Evolutionary conservation across 2,888 invertebrate genomes (phyloP).

Genomic region (Hartigia nigra): DNA sequence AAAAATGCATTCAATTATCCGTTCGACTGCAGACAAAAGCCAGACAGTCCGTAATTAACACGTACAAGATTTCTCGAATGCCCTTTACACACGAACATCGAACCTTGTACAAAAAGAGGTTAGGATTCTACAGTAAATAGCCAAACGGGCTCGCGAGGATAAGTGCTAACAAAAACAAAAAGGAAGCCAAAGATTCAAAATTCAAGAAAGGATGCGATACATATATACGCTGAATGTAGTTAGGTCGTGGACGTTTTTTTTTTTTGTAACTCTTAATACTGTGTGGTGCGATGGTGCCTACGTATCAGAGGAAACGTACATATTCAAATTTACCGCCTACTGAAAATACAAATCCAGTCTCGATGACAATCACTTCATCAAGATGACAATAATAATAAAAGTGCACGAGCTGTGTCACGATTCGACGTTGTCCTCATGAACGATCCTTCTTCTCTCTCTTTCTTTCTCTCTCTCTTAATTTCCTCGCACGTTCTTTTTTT

Average conservation of each 20-base stretch:
- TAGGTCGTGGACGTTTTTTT: constrained; percentile 34
- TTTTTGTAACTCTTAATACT: constrained; percentile 17
- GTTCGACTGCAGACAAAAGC: background rate
- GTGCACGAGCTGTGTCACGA: background rate
- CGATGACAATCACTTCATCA: background rate
- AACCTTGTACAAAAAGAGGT: background rate
- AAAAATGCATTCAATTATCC: background rate
- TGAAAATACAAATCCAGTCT: background rate
- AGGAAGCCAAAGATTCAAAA: constrained; percentile 14
- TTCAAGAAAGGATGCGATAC: constrained; percentile 7
- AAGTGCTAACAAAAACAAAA: constrained; percentile 1
- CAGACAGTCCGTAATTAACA: background rate
- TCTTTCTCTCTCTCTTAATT: constrained; percentile 37
- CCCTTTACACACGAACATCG: background rate
- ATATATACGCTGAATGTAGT: constrained; percentile 49
- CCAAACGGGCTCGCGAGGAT: background rate
- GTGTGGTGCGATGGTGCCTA: constrained; percentile 24
- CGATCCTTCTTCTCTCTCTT: background rate
- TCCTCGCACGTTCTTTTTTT: background rate
- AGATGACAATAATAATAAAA: background rate
- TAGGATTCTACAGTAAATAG: background rate
- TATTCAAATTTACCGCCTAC: constrained; percentile 48
- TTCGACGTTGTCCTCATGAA: background rate
- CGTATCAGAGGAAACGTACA: constrained; percentile 64
- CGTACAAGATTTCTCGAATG: background rate